A percentile compares a stretch with the other conserved stretches of the same genome.
Evolutionary conservation across 2,888 invertebrate species (phyloP).

Genomic region (Drosophila birchii): DNA sequence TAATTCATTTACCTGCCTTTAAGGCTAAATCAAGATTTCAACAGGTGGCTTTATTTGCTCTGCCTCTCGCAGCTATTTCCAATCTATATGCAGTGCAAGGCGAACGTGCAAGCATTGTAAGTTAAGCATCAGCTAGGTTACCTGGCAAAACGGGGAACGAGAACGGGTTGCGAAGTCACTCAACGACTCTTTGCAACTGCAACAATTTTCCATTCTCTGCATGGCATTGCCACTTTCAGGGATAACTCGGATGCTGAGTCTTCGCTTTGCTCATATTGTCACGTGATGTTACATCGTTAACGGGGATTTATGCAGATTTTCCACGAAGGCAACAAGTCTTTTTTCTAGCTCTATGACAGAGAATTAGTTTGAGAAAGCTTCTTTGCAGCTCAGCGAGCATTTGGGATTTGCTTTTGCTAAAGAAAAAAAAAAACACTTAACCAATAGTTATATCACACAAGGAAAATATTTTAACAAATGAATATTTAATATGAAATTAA

Average conservation of each 20-base stretch:
- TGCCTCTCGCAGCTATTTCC: conserved; percentile 13
- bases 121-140: conserved; percentile 10
- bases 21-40: conserved; percentile 3
- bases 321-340: conserved; percentile 50
- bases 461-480: neutral
- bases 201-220: conserved; percentile 30
- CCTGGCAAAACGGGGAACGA: neutral
- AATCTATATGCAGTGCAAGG: conserved; percentile 31
- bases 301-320: conserved; percentile 67
- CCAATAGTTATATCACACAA: neutral
- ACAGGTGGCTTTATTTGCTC: conserved; percentile 19
- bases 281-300: conserved; percentile 55
- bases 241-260: neutral
- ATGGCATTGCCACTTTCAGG: conserved; percentile 16
- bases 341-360: neutral
- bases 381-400: conserved; percentile 2
- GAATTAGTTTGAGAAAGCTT: neutral
- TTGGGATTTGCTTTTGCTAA: neutral
- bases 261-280: conserved; percentile 46
- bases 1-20: conserved; percentile 36
- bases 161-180: neutral
- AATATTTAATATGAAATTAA: neutral
- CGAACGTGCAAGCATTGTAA: conserved; percentile 28
- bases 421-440: too few relatives aligned
- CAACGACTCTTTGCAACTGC: conserved; percentile 17